Conservation (phyloP, 1,140 invertebrate species). For the Temnothorax curvispinosus region DNA sequence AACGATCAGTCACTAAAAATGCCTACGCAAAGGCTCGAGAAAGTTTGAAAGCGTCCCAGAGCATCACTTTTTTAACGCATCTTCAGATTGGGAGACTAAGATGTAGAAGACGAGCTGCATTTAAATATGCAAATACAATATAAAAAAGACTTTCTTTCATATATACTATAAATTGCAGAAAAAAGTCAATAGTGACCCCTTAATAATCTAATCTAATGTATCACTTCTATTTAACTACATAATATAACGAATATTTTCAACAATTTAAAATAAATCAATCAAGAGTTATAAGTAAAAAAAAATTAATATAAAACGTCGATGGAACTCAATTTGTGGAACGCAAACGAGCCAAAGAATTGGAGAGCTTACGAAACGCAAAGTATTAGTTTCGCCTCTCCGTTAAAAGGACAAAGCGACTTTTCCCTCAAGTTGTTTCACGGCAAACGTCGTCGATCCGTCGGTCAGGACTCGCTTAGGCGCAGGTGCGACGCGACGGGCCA, state of each 20-base stretch:
- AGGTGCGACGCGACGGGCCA: background rate
- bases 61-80: conserved; percentile 1
- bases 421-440: background rate
- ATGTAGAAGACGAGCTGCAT: background rate
- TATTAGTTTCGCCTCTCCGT: background rate
- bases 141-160: conserved; percentile 10
- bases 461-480: background rate
- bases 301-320: background rate
- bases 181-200: background rate
- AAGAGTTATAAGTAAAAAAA: background rate
- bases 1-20: conserved; percentile 30
- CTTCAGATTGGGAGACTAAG: background rate
- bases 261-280: background rate
- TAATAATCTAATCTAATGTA: background rate
- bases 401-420: conserved; percentile 18
- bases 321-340: background rate
- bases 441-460: background rate
- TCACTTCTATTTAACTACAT: background rate
- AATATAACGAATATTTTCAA: background rate
- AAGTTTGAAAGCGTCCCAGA: conserved; percentile 40
- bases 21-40: conserved; percentile 20
- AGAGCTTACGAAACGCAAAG: background rate
- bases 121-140: background rate
- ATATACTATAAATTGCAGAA: background rate
- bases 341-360: background rate